phyloP scores from a whole-genome alignment of 2,888 invertebrate species.

The Hyalella azteca region DNA sequence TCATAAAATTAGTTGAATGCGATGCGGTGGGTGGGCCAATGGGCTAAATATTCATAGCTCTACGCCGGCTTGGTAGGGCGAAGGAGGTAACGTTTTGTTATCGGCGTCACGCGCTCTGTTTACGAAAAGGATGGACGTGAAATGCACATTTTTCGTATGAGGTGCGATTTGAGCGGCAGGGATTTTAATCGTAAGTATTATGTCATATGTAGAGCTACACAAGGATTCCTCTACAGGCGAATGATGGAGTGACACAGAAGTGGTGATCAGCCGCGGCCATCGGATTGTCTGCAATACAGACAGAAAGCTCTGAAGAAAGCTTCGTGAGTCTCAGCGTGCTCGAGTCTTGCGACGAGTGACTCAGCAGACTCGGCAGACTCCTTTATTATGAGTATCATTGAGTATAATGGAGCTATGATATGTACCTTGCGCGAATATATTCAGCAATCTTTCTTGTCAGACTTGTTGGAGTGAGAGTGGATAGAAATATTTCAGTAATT shows the following conservation, averaged over 20 bases:
- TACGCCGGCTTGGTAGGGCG: too few species aligned
- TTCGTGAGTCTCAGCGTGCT: not conserved
- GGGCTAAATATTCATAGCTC: too few species aligned
- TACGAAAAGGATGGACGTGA: not conserved
- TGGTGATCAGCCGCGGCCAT: not conserved
- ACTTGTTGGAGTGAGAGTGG: too few species aligned
- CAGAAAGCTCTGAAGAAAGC: constrained; percentile 28
- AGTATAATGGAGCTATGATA: too few species aligned
- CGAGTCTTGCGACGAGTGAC: not conserved
- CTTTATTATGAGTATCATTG: too few species aligned
- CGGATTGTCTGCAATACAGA: constrained; percentile 18
- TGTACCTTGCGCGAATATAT: too few species aligned
- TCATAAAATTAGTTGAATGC: too few species aligned
- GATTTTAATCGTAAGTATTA: constrained; percentile 14
- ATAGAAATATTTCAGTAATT: too few species aligned
- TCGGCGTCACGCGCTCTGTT: constrained; percentile 7
- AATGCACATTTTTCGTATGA: not conserved
- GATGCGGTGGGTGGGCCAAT: too few species aligned
- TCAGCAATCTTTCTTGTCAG: too few species aligned
- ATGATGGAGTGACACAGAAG: constrained; percentile 35
- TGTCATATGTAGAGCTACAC: constrained; percentile 24
- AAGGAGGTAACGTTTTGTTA: constrained; percentile 5
- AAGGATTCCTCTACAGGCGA: constrained; percentile 13
- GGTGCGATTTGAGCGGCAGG: not conserved
- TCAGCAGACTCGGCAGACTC: too few species aligned